Percentiles rank a stretch among this genome's conserved stretches.
Conservation (phyloP, 2,888 invertebrate genomes). For the Hipparchia semele region DNA sequence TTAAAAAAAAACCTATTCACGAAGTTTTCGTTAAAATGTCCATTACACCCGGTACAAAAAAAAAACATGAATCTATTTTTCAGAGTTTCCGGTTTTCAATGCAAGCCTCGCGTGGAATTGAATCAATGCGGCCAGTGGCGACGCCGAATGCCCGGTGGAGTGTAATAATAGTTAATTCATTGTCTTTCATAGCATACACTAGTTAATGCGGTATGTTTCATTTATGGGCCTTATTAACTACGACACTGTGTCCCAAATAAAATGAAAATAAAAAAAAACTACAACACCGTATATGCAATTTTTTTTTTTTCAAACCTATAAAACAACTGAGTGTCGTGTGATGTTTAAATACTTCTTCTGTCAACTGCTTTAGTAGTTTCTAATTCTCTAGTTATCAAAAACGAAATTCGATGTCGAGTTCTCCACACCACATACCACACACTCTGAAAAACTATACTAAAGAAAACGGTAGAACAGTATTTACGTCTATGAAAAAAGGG, state of each 20-base stretch:
- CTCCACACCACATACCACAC: too few relatives aligned
- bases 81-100: constrained; percentile 8
- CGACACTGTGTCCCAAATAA: too few relatives aligned
- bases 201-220: neutral
- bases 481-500: too few relatives aligned
- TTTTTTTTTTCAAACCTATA: neutral
- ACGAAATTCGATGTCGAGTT: too few relatives aligned
- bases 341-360: neutral
- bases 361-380: too few relatives aligned
- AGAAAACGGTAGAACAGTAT: too few relatives aligned
- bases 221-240: neutral
- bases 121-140: neutral
- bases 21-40: too few relatives aligned
- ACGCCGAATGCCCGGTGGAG: constrained; percentile 8
- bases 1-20: too few relatives aligned
- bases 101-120: constrained; percentile 22
- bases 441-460: too few relatives aligned
- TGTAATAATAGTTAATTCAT: constrained; percentile 6
- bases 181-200: neutral
- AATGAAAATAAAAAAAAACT: too few relatives aligned
- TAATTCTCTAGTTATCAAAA: too few relatives aligned
- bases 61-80: constrained; percentile 15
- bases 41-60: too few relatives aligned
- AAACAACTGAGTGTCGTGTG: neutral
- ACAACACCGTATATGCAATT: neutral